Conservation (phyloP, 2,113 vertebrate genomes). For the Arothron firmamentum region DNA sequence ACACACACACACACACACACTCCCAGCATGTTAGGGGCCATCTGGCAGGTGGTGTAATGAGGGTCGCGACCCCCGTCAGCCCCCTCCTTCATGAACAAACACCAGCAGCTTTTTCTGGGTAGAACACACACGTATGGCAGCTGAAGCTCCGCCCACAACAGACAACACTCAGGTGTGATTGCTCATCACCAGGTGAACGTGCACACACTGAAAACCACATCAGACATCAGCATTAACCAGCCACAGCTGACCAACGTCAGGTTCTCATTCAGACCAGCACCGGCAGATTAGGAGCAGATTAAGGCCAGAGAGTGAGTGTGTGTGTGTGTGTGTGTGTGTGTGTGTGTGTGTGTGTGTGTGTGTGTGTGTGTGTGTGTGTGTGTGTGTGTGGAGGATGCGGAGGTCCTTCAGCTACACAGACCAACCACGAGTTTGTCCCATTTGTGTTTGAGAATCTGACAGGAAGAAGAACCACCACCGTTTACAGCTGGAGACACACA, state of each 20-base stretch:
- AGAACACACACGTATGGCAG: not conserved
- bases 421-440: no score
- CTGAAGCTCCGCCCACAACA: no score
- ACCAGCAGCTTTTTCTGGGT: not conserved
- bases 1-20: constrained; percentile 25
- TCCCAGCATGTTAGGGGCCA: constrained; percentile 30
- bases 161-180: no score
- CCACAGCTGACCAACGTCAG: not conserved
- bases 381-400: no score
- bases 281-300: constrained; percentile 56
- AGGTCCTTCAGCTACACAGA: no score
- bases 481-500: no score
- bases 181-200: not conserved
- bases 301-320: constrained; percentile 26
- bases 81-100: constrained; percentile 29
- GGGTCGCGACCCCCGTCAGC: constrained; percentile 58
- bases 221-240: not conserved
- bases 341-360: not conserved
- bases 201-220: not conserved
- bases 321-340: no score
- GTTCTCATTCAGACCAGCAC: not conserved
- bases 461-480: not conserved
- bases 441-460: no score
- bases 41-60: constrained; percentile 66
- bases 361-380: not conserved